These are phyloP conservation scores for Mythimna loreyi DNA, from an alignment of 2,888 invertebrate genomes.

Conservation along the genomic window DNA sequence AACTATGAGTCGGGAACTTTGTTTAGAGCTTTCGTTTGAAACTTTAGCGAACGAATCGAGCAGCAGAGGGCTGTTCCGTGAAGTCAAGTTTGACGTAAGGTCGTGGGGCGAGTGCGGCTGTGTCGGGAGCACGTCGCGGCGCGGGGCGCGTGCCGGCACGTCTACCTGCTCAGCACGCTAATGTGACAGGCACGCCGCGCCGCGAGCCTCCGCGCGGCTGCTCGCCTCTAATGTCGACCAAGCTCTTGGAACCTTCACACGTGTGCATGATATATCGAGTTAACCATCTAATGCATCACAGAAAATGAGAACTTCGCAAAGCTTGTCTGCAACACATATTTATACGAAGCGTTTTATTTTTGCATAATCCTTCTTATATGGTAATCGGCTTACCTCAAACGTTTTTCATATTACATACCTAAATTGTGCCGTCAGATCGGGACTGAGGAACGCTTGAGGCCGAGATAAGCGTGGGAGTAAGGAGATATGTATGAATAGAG, in stretches of 20 bases:
- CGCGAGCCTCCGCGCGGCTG: slow-evolving; percentile 46
- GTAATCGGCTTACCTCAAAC: slow-evolving; percentile 60
- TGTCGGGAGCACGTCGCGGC: slow-evolving; percentile 62
- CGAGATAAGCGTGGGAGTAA: slow-evolving; percentile 27
- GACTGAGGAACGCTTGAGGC: slow-evolving; percentile 21
- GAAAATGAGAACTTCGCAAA: slow-evolving; percentile 55
- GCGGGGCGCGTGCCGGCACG: slow-evolving; percentile 76
- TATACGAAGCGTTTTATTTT: slow-evolving; percentile 56
- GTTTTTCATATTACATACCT: slow-evolving; percentile 56
- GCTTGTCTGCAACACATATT: slow-evolving; percentile 50
- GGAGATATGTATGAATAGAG: slow-evolving; percentile 28
- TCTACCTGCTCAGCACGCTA: slow-evolving; percentile 82
- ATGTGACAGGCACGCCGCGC: slow-evolving; percentile 71
- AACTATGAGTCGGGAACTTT: slow-evolving; percentile 20
- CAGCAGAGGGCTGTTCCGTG: slow-evolving; percentile 23
- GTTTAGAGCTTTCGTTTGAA: slow-evolving; percentile 14
- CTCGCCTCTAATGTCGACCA: slow-evolving; percentile 58
- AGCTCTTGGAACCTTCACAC: slow-evolving; percentile 68
- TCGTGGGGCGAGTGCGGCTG: slow-evolving; percentile 37
- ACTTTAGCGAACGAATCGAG: slow-evolving; percentile 11
- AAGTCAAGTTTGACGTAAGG: slow-evolving; percentile 36
- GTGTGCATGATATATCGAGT: slow-evolving; percentile 68
- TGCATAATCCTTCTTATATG: slow-evolving; percentile 60
- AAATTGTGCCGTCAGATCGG: slow-evolving; percentile 38
- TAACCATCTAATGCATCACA: slow-evolving; percentile 64